Percentiles rank a stretch among this genome's conserved stretches.
Evolutionary conservation across 2,797 vertebrate genomes (phyloP).

Genomic region (Phoxinus dragarum): DNA sequence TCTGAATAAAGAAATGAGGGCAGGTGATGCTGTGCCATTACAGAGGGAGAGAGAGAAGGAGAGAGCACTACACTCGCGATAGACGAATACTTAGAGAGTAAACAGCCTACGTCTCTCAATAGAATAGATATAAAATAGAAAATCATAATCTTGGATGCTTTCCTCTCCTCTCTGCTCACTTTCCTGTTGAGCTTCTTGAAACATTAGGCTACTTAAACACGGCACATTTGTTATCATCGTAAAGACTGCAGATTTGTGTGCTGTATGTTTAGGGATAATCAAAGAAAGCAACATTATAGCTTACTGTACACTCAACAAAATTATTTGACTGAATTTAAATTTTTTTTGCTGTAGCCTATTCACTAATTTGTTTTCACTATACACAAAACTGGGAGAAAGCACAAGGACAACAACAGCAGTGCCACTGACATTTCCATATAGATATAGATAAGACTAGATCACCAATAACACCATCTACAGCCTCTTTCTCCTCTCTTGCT

Average conservation of each 20-base stretch:
- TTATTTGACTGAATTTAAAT: not conserved
- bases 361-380: not conserved
- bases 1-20: constrained; percentile 27
- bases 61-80: not conserved
- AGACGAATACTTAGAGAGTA: not conserved
- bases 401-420: not conserved
- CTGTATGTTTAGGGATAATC: not conserved
- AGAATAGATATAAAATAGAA: not conserved
- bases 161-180: not conserved
- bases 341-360: not conserved
- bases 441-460: too few species aligned
- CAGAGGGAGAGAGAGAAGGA: not conserved
- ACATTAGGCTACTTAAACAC: not conserved
- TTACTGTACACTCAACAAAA: not conserved
- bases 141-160: not conserved
- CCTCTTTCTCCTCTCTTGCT: too few species aligned
- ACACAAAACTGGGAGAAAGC: not conserved
- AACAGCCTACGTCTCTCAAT: not conserved
- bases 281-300: not conserved
- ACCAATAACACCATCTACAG: too few species aligned
- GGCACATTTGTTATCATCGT: not conserved
- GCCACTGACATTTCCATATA: not conserved
- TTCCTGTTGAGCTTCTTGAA: not conserved
- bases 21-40: constrained; percentile 24
- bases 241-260: not conserved